Evolutionary conservation across 2,113 vertebrate genomes (phyloP).

Genomic region (Donacobius atricapilla): DNA sequence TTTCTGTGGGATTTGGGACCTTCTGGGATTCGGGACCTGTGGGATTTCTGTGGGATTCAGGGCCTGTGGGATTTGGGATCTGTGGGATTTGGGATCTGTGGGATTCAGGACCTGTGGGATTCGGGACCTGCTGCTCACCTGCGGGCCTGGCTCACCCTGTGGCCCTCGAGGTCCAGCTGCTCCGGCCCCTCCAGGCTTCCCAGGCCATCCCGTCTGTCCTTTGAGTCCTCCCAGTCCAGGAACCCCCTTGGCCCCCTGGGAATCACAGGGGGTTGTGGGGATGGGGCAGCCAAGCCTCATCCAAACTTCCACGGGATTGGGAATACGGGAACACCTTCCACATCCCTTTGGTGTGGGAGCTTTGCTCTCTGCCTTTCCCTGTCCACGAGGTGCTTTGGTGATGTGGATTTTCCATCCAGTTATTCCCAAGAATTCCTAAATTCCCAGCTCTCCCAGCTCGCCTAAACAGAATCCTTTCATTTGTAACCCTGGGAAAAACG

Average conservation of each 20-base stretch:
- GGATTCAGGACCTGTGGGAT: neutral
- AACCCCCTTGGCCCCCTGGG: constrained; percentile 80
- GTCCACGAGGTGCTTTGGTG: neutral
- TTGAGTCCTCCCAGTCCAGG: constrained; percentile 84
- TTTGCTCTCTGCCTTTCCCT: neutral
- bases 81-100: neutral
- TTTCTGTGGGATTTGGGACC: neutral
- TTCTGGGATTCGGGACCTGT: no score
- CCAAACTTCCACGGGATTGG: neutral
- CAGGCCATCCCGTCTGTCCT: constrained; percentile 75
- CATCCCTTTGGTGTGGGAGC: no score
- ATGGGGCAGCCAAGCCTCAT: neutral
- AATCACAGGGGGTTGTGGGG: neutral
- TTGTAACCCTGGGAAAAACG: accelerated
- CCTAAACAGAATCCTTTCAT: neutral
- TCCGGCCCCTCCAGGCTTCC: constrained; percentile 69
- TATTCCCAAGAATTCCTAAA: neutral
- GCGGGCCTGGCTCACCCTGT: constrained; percentile 72
- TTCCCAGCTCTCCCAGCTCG: neutral
- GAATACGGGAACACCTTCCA: neutral
- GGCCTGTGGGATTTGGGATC: neutral
- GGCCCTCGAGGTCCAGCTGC: constrained; percentile 69
- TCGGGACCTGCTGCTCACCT: constrained; percentile 66
- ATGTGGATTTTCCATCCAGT: accelerated
- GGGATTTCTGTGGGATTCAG: neutral